Evolutionary conservation across 1,140 invertebrate species (phyloP).

Genomic region (Prorops nasuta): DNA sequence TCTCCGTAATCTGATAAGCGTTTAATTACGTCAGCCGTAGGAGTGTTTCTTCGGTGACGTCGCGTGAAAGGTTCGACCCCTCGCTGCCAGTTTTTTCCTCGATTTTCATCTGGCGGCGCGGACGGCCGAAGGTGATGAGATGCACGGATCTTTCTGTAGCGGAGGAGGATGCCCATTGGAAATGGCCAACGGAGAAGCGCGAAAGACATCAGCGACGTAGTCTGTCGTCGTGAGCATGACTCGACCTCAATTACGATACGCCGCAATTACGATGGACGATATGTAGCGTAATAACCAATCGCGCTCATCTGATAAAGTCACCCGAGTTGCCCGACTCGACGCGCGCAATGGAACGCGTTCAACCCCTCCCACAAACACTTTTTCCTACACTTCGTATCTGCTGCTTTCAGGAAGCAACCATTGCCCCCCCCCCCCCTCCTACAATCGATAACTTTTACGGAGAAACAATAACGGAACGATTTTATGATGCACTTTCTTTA

Average conservation of each 20-base stretch:
- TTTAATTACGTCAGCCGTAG: constrained; percentile 28
- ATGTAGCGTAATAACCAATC: not conserved
- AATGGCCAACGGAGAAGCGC: not conserved
- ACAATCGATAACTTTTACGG: not conserved
- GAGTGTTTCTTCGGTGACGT: not conserved
- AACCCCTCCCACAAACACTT: too few relatives aligned
- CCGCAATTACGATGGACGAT: not conserved
- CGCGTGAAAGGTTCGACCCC: constrained; percentile 12
- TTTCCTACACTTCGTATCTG: not conserved
- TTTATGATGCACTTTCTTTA: too few relatives aligned
- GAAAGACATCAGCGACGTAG: constrained; percentile 21
- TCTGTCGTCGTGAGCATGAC: constrained; percentile 9
- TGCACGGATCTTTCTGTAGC: too few relatives aligned
- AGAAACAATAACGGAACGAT: not conserved
- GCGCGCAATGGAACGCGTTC: too few relatives aligned
- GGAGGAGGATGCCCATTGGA: too few relatives aligned
- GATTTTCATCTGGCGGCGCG: constrained; percentile 1
- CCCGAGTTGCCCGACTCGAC: too few relatives aligned
- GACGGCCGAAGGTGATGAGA: constrained; percentile 7
- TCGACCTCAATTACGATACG: not conserved
- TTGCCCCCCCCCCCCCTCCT: not conserved
- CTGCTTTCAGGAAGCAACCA: too few relatives aligned
- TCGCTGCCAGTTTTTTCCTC: not conserved
- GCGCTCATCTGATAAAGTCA: not conserved
- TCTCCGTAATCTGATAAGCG: constrained; percentile 34